Evolutionary conservation across 2,797 vertebrate species (phyloP), one percentile per base, ranked within the genome.

Genomic region (Triplophysa bombifrons): DNA sequence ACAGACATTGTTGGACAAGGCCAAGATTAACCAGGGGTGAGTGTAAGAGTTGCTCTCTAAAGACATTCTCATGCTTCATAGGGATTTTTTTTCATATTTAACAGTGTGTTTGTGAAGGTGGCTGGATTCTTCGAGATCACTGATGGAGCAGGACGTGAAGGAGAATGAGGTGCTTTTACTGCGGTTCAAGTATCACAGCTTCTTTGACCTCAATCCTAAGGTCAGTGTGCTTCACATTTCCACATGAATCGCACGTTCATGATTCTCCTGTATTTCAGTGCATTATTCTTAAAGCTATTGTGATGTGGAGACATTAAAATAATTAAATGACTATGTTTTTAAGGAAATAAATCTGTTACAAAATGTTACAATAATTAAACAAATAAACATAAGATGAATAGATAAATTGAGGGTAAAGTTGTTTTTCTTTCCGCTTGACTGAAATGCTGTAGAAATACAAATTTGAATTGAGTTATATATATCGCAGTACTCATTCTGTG

Each of bases 151-250:
- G 87, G 97, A 99, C 64, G 96, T 99, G 81, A 99, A 99, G 84
- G 98, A 99, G 84, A 99, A 99, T 0, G 98, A 99, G 67, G 97
- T 98, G 82, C 93, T 99, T 85, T 93, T 99, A 79, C 94, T 99
- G 85, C 95, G 97, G 88, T 99, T 99, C 91, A 99, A 99, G 90
- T 99, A 99, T 87, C 95, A 99, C 95, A 98, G 97, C 92, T 99
- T 99, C 93, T 99, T 99, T 90, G 98, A 99, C 93, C 96, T 99
- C 90, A 99, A 99, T 90, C 98, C 98, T 58, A 99, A 99, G 97
- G 98, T 99, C 12, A 68, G 75, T 53, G 61, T 22, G 27, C 25
- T 78, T 17, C 51, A 34, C 22, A 12, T 51, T 51, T 41, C 8
- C 41, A 9, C 8, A 16, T 48, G 14, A n/a, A 20, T 55, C 19